Base-by-base conservation (phyloP, 2,113 vertebrate genomes). In the Arizona elegans region DNA sequence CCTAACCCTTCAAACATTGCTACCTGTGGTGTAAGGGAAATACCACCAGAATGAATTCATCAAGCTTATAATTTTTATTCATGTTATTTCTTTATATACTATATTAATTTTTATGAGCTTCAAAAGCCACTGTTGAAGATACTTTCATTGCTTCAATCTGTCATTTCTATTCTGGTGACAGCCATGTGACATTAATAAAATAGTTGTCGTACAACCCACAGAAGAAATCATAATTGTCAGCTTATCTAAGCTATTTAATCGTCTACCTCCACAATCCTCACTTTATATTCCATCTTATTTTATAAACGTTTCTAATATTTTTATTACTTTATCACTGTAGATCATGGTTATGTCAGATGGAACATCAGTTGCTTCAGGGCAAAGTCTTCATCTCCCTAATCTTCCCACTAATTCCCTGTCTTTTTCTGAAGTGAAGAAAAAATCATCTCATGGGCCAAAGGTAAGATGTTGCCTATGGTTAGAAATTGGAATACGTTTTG, bases 291-390 rank as follows among this genome's bases (percentile, higher is more conserved):
- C 52, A 19, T 10, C 29, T 50, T 38, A 24, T 86, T 88, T 24
- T 94, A 6, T n/a, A 92, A 12, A 12, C 65, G n/a, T 65, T 88
- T 92, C 47, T 96, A 93, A 94, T 26, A 1, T 89, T 12, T 92
- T 89, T 75, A 58, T 13, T 94, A 92, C 7, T 90, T 15, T 94
- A 90, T 94, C 91, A 21, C 0, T 3, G 90, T 95, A 99, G 98
- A 98, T 99, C 92, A 99, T 98, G 98, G 98, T 99, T 56, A 98
- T 98, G 98, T 98, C 99, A 97, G 98, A 99, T 94, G 98, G 98
- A 47, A 97, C 98, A 26, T 98, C 98, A 0, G 98, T 98, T 86
- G 97, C 98, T 96, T 98, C 98, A 59, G 98, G 98, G 92, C 98
- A 98, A 94, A 98, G 98, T 96, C 97, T 98, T 94, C 98, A 99